Base-by-base conservation (phyloP, 1,140 invertebrate species). In the Habropoda laboriosa region DNA sequence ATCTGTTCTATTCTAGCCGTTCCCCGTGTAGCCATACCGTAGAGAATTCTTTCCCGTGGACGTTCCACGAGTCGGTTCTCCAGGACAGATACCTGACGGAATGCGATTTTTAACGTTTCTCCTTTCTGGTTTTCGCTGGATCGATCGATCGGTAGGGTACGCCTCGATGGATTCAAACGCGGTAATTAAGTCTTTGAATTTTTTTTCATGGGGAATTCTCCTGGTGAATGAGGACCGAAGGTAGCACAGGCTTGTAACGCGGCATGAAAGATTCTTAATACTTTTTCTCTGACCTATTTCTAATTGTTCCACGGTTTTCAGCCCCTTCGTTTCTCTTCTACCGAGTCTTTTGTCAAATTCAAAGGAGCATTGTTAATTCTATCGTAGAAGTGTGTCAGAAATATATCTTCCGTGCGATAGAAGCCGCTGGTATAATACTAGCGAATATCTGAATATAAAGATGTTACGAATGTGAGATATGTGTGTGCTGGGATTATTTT, bases 1-100 rank as follows among this genome's bases (percentile, higher is more conserved):
- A 85, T 84, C 83, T 76, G 70, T 47, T 83, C 72, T 76, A 74
- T 53, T 45, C 60, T 51, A 38, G n/a, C 35, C 35, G 27, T 49
- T 40, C 27, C 47, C 16, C 71, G 68, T 71, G 70, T 30, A 30
- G 42, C 45, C 32, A 18, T 60, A 35, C 30, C 68, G 27, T 12
- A 24, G 42, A 42, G 45, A 40, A 72, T 35, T 38, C 67, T 72
- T 70, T 61, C 42, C 61, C 58, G 16, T 18, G 18, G 58, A 72
- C 21, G 66, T 5, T 53, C 32, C 35, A 61, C 30, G n/a, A n/a
- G 49, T 40, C n/a, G 12, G n/a, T 30, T 32, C 64, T n/a, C 24
- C 38, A 3, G 18, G n/a, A n/a, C 24, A 21, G 32, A 38, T 7
- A 24, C 8, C 45, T 21, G 24, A 51, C n/a, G 12, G 27, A 78